Percentiles rank a stretch among this genome's conserved stretches.
phyloP scores from a whole-genome alignment of 2,113 vertebrate species.

The Rhegmatorhina hoffmannsi region DNA sequence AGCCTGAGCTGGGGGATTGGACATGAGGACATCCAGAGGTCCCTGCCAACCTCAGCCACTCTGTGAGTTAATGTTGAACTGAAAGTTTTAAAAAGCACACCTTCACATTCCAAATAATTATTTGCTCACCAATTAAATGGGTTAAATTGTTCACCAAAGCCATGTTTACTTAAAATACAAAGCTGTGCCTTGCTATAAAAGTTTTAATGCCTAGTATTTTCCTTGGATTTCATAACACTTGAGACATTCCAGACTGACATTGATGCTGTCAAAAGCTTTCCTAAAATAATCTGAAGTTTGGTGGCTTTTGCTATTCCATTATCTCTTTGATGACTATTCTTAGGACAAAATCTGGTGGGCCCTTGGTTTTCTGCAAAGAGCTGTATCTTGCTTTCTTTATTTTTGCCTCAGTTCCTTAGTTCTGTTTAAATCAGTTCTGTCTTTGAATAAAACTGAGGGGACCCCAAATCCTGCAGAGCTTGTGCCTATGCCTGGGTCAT shows the following conservation, averaged over 20 bases:
- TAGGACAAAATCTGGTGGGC: background rate
- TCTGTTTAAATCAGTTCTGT: background rate
- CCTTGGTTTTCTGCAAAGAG: background rate
- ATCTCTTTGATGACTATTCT: background rate
- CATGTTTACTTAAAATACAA: background rate
- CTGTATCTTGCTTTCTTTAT: background rate
- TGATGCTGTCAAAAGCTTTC: background rate
- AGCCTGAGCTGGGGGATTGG: background rate
- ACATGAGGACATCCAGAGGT: background rate
- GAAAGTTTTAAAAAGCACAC: background rate
- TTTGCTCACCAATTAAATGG: background rate
- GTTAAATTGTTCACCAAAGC: background rate
- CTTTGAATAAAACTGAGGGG: background rate
- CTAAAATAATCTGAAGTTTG: background rate
- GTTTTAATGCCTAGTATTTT: background rate
- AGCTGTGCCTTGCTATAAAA: background rate
- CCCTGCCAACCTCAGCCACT: background rate
- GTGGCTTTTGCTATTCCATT: background rate
- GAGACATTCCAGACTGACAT: background rate
- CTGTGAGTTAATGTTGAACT: background rate
- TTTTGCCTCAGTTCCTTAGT: background rate
- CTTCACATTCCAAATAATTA: background rate
- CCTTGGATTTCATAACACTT: background rate
- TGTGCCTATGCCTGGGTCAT: background rate
- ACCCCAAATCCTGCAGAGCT: background rate